Base-by-base conservation (phyloP, 2,797 vertebrate species). In the Melanotaenia parkinsoni region DNA sequence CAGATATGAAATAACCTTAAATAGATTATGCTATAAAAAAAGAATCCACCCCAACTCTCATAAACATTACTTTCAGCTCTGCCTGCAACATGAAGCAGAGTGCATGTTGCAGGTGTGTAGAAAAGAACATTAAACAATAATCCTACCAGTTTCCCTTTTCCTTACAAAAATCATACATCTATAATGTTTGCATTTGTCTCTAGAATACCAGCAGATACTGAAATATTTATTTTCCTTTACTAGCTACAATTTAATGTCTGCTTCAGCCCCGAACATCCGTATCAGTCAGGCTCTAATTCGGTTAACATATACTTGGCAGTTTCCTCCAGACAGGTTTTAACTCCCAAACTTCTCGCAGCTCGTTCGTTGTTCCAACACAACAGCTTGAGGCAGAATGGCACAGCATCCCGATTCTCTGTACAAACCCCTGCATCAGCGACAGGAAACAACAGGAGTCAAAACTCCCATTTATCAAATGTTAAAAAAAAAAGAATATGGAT, bases 251-350 rank as follows among this genome's bases (percentile, higher is more conserved):
- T 59, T 35, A 47, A 32, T n/a, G 43, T 68, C 18, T 67, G 10
- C 53, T 6, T 56, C 50, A 53, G 50, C n/a, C 50, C 50, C 13
- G n/a, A 53, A 12, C n/a, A 24, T 11, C 22, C 22, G 22, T 4
- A 53, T 53, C 50, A 26, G 24, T 18, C 43, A 60, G 10, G 38
- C 30, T 50, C 45, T 14, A 28, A 28, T 9, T 13, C 59, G 5
- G 22, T 72, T 24, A 69, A 56, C 75, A 66, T 70, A 38, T 59
- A 84, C 80, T 87, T 90, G 82, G 87, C 82, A 85, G 65, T 72
- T 80, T 82, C 30, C 61, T 71, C 70, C 67, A 40, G 56, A 33
- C 66, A 18, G 8, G 37, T 66, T 70, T 43, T 22, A 16, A 68
- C 58, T 45, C 64, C 50, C 43, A 40, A 68, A 63, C 73, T 43